Percentiles rank a stretch among this genome's conserved stretches.
Evolutionary conservation across 2,797 vertebrate species (phyloP).

Genomic region (Salmo trutta): DNA sequence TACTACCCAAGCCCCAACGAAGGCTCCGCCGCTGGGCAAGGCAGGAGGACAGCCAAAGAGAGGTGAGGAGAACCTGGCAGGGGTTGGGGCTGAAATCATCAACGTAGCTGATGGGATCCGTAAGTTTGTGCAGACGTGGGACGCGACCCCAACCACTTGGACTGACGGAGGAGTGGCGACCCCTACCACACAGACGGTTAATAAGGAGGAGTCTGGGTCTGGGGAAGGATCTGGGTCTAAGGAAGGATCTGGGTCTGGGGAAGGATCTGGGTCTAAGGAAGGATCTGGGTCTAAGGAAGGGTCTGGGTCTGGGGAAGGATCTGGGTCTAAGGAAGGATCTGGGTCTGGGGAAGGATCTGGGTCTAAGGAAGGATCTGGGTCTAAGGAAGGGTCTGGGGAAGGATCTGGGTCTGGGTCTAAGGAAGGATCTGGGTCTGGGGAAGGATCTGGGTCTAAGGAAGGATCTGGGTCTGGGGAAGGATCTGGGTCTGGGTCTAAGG

Average conservation of each 20-base stretch:
- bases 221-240: not conserved
- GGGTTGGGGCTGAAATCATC: slow-evolving; percentile 73
- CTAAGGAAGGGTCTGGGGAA: too few relatives aligned
- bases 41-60: not conserved
- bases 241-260: slow-evolving; percentile 11
- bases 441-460: too few relatives aligned
- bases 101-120: slow-evolving; percentile 62
- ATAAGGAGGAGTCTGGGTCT: slow-evolving; percentile 37
- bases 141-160: slow-evolving; percentile 31
- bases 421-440: too few relatives aligned
- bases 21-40: not conserved
- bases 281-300: too few relatives aligned
- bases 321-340: too few relatives aligned
- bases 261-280: too few relatives aligned
- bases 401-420: too few relatives aligned
- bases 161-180: slow-evolving; percentile 33
- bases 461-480: not conserved
- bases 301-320: too few relatives aligned
- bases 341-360: too few relatives aligned
- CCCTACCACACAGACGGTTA: slow-evolving; percentile 48
- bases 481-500: slow-evolving; percentile 11
- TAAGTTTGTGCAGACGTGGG: slow-evolving; percentile 71
- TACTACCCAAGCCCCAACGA: not conserved
- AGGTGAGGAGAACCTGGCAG: slow-evolving; percentile 55
- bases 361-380: too few relatives aligned